Evolutionary conservation across 2,888 invertebrate genomes (phyloP).

Genomic region (Idaea biselata): DNA sequence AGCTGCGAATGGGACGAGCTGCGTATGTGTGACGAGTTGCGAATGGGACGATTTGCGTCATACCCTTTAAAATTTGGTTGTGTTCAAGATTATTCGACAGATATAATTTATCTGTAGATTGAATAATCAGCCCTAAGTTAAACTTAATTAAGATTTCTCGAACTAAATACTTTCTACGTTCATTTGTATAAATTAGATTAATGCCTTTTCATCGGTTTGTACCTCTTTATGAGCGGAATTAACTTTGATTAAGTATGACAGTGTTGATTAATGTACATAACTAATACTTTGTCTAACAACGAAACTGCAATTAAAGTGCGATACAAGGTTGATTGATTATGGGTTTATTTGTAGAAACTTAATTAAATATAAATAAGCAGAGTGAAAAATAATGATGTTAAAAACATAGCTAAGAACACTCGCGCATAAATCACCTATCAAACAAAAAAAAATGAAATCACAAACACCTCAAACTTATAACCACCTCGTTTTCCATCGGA

Average conservation of each 20-base stretch:
- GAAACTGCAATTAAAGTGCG: constrained; percentile 34
- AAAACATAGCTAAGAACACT: no score
- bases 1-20: no score
- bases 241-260: constrained; percentile 39
- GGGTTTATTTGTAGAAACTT: not conserved
- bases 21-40: no score
- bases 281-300: constrained; percentile 29
- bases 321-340: constrained; percentile 28
- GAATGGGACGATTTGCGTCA: no score
- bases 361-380: not conserved
- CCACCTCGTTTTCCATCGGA: no score
- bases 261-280: constrained; percentile 40
- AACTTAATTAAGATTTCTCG: not conserved
- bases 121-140: not conserved
- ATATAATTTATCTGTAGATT: no score
- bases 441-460: no score
- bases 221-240: constrained; percentile 17
- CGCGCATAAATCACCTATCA: no score
- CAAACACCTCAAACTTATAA: no score
- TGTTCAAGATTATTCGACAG: no score
- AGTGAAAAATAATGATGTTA: no score
- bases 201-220: not conserved
- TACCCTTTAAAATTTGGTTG: no score
- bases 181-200: not conserved
- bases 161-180: not conserved